phyloP scores from a whole-genome alignment of 2,113 vertebrate genomes.

The Poeciliopsis turrubarensis region DNA sequence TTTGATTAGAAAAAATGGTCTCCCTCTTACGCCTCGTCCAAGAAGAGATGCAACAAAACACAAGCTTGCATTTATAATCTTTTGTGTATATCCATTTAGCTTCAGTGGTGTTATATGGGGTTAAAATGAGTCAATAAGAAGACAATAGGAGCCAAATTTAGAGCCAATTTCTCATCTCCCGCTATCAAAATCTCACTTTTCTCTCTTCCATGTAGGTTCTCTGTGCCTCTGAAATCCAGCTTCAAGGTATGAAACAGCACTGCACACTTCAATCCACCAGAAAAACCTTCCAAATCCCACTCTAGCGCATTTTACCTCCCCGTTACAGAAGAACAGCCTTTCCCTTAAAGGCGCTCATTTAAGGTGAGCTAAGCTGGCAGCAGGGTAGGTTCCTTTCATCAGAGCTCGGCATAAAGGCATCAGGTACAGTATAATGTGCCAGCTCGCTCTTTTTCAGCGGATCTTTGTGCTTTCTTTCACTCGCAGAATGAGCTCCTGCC shows the following conservation, averaged over 20 bases:
- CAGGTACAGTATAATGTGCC: constrained; percentile 54
- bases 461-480: constrained; percentile 54
- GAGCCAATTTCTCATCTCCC: constrained; percentile 39
- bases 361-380: constrained; percentile 65
- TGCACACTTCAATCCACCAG: constrained; percentile 34
- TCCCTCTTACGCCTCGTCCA: background rate
- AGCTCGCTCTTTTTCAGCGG: constrained; percentile 46
- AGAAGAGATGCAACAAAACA: constrained; percentile 14
- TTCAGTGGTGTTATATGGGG: background rate
- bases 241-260: constrained; percentile 41
- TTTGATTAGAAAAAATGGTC: constrained; percentile 8
- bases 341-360: constrained; percentile 62
- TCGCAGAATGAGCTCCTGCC: constrained; percentile 33
- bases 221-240: constrained; percentile 35
- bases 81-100: background rate
- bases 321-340: constrained; percentile 45
- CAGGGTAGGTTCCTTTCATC: constrained; percentile 63
- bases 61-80: background rate
- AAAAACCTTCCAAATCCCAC: constrained; percentile 47
- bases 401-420: constrained; percentile 63
- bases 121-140: constrained; percentile 29
- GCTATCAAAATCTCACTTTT: constrained; percentile 55
- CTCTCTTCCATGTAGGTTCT: constrained; percentile 35
- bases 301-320: constrained; percentile 39
- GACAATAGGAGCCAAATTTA: constrained; percentile 18